phyloP scores from a whole-genome alignment of 1,140 invertebrate species.

The Sarcophaga bullata region DNA sequence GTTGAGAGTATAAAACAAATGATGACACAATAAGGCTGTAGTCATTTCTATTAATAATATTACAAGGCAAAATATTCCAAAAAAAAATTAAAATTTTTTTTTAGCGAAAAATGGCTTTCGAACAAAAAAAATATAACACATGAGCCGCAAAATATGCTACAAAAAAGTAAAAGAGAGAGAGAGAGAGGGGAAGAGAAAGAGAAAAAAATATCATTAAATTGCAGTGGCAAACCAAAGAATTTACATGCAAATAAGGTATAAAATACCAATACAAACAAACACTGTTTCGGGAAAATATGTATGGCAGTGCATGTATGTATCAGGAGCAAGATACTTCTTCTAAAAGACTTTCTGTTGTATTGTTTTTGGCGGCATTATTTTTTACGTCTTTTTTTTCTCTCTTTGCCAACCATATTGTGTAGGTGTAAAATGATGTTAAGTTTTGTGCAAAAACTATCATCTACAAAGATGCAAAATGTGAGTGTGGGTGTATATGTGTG shows the following conservation, averaged over 20 bases:
- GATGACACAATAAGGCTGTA: conserved; percentile 39
- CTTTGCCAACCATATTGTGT: neutral
- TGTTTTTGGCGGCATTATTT: conserved; percentile 14
- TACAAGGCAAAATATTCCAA: neutral
- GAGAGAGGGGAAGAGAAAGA: neutral
- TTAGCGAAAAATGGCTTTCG: neutral
- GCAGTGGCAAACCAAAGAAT: conserved; percentile 42
- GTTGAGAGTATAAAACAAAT: neutral
- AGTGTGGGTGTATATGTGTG: too few relatives aligned
- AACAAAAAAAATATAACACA: neutral
- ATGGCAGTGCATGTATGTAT: too few relatives aligned
- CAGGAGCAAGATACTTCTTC: too few relatives aligned
- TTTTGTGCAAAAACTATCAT: conserved; percentile 16
- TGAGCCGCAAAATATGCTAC: conserved; percentile 41
- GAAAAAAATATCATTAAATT: conserved; percentile 39
- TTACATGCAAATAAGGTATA: conserved; percentile 34
- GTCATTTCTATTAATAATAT: conserved; percentile 42
- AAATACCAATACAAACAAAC: neutral
- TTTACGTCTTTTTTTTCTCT: neutral
- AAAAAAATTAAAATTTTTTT: neutral
- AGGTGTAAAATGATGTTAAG: conserved; percentile 40
- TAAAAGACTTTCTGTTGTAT: too few relatives aligned
- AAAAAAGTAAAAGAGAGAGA: neutral
- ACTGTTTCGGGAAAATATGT: too few relatives aligned
- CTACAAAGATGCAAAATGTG: too few relatives aligned